These are phyloP conservation scores for Pandemis cinnamomeana DNA, from an alignment of 2,888 invertebrate genomes.

Conservation along the genomic window DNA sequence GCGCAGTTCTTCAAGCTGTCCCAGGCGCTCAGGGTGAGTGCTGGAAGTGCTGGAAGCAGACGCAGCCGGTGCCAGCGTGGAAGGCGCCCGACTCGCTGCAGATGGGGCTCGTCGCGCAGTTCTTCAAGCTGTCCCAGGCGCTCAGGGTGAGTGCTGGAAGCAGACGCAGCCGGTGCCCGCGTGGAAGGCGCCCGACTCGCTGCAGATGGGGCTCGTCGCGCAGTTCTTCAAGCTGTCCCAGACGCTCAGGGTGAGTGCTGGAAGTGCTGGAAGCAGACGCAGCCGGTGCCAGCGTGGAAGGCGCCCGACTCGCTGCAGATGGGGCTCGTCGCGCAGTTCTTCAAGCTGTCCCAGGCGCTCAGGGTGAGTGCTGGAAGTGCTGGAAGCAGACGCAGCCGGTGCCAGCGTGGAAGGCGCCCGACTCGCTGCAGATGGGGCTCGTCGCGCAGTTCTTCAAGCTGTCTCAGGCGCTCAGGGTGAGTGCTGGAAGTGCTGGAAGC, in stretches of 20 bases:
- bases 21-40: constrained; percentile 95
- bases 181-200: constrained; percentile 96
- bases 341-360: constrained; percentile 96
- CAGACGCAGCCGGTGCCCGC: constrained; percentile 93
- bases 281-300: constrained; percentile 95
- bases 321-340: constrained; percentile 96
- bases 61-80: constrained; percentile 95
- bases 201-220: constrained; percentile 97
- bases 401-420: constrained; percentile 96
- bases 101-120: constrained; percentile 96
- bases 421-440: constrained; percentile 96
- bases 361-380: constrained; percentile 94
- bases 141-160: constrained; percentile 96
- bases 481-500: constrained; percentile 94
- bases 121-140: constrained; percentile 97
- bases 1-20: constrained; percentile 98
- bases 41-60: constrained; percentile 92
- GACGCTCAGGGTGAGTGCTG: constrained; percentile 94
- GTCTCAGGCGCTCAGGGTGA: constrained; percentile 96
- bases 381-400: constrained; percentile 95
- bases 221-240: constrained; percentile 98
- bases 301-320: constrained; percentile 97
- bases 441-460: constrained; percentile 97
- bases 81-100: constrained; percentile 96
- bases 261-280: constrained; percentile 93